Conservation (phyloP, 2,797 vertebrate genomes). For the Pterois miles region DNA sequence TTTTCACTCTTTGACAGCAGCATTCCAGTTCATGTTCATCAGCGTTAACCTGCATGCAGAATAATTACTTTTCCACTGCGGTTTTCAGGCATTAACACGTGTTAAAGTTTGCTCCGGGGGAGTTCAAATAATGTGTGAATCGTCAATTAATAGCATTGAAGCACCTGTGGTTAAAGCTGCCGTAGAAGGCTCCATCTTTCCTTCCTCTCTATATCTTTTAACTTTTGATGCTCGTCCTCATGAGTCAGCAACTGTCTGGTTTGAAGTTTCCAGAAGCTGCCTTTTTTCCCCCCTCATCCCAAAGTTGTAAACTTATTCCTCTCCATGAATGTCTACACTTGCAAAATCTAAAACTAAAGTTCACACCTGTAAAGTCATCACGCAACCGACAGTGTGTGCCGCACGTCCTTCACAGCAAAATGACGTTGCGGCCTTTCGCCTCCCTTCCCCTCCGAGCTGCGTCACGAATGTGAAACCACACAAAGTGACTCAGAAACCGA, state of each 20-base stretch:
- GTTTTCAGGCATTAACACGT: neutral
- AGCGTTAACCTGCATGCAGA: slow-evolving; percentile 35
- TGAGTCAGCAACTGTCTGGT: slow-evolving; percentile 61
- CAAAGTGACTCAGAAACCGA: slow-evolving; percentile 57
- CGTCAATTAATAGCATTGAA: neutral
- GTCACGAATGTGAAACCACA: slow-evolving; percentile 53
- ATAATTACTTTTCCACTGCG: neutral
- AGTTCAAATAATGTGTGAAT: slow-evolving; percentile 8
- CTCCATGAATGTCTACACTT: neutral
- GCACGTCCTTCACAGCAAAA: slow-evolving; percentile 3
- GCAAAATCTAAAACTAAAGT: slow-evolving; percentile 28
- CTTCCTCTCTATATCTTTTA: neutral
- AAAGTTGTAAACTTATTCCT: slow-evolving; percentile 24
- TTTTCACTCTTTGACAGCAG: slow-evolving; percentile 55
- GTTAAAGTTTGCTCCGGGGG: slow-evolving; percentile 1
- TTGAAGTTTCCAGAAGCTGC: slow-evolving; percentile 34
- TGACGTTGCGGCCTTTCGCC: slow-evolving; percentile 18
- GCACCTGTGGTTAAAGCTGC: slow-evolving; percentile 52
- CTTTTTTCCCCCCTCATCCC: neutral
- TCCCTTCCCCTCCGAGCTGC: slow-evolving; percentile 37
- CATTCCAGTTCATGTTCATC: slow-evolving; percentile 35
- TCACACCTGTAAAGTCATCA: slow-evolving; percentile 50
- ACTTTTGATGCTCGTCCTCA: slow-evolving; percentile 42
- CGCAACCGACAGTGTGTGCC: neutral
- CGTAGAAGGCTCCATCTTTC: slow-evolving; percentile 6